Evolutionary conservation across 2,113 vertebrate genomes (phyloP).

Genomic region (Fulmarus glacialis): DNA sequence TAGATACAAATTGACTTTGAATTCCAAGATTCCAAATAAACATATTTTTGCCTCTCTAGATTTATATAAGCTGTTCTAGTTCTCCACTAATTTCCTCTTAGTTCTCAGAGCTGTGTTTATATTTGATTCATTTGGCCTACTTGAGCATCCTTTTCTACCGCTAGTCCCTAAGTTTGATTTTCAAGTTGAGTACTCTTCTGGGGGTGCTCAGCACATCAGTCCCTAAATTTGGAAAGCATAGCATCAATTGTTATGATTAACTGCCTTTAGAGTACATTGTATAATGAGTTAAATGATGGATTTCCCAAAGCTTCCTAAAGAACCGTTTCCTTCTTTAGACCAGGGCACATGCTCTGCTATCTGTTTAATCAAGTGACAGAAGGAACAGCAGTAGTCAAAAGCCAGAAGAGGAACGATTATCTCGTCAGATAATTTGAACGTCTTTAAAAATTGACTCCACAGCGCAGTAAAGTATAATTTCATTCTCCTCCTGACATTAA

Average conservation of each 20-base stretch:
- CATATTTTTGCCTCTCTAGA: background rate
- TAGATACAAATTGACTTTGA: background rate
- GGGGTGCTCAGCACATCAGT: background rate
- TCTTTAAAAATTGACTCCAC: slow-evolving; percentile 14
- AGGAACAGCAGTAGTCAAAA: background rate
- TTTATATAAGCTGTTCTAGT: background rate
- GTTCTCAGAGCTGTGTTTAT: slow-evolving; percentile 5
- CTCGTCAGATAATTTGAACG: background rate
- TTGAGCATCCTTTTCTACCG: background rate
- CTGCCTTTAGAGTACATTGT: background rate
- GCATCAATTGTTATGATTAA: background rate
- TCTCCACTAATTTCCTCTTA: background rate
- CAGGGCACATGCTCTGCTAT: background rate
- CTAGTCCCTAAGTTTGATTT: background rate
- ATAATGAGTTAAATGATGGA: background rate
- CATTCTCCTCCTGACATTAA: background rate
- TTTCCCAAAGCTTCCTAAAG: slow-evolving; percentile 7
- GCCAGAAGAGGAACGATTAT: background rate
- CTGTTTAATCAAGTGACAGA: slow-evolving; percentile 10
- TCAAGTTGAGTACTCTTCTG: background rate
- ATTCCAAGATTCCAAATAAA: background rate
- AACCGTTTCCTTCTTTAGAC: background rate
- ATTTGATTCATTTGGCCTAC: background rate
- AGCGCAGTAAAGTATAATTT: background rate
- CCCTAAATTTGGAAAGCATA: background rate